Conservation (phyloP, 2,113 vertebrate species). For the Ptychochromis oligacanthus region DNA sequence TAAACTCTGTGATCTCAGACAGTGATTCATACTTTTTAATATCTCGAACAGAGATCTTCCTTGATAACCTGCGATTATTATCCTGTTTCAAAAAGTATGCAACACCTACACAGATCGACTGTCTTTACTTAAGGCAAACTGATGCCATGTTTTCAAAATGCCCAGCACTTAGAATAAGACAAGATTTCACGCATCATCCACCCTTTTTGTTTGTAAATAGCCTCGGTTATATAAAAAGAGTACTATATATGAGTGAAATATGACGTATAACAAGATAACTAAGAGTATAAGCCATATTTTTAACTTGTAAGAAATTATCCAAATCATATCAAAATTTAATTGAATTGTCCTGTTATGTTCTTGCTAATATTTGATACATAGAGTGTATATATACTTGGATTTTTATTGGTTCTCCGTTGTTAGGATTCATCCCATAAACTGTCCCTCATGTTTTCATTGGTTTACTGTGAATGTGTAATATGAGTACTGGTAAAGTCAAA, state of each 20-base stretch:
- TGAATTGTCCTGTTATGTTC: conserved; percentile 70
- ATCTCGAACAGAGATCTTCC: neutral
- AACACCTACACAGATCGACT: conserved; percentile 22
- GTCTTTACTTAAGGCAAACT: conserved; percentile 44
- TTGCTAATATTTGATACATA: conserved; percentile 75
- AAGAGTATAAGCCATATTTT: conserved; percentile 87
- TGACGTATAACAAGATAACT: conserved; percentile 68
- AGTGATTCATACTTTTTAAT: conserved; percentile 32
- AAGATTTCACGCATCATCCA: conserved; percentile 56
- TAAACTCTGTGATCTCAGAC: conserved; percentile 25
- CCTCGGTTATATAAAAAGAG: conserved; percentile 64
- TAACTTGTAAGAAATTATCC: conserved; percentile 78
- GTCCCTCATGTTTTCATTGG: conserved; percentile 31
- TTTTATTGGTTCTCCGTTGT: conserved; percentile 59
- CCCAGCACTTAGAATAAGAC: conserved; percentile 53
- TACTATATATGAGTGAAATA: conserved; percentile 72
- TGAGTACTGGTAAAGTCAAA: conserved; percentile 15
- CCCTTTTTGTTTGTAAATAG: conserved; percentile 82
- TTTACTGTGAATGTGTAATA: conserved; percentile 47
- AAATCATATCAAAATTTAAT: conserved; percentile 76
- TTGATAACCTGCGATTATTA: neutral
- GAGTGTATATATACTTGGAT: conserved; percentile 67
- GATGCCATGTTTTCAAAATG: conserved; percentile 37
- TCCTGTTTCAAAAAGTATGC: conserved; percentile 23
- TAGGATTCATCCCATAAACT: conserved; percentile 51